Base-by-base conservation (phyloP, 2,113 vertebrate species). In the Rhabdomys dilectus region DNA sequence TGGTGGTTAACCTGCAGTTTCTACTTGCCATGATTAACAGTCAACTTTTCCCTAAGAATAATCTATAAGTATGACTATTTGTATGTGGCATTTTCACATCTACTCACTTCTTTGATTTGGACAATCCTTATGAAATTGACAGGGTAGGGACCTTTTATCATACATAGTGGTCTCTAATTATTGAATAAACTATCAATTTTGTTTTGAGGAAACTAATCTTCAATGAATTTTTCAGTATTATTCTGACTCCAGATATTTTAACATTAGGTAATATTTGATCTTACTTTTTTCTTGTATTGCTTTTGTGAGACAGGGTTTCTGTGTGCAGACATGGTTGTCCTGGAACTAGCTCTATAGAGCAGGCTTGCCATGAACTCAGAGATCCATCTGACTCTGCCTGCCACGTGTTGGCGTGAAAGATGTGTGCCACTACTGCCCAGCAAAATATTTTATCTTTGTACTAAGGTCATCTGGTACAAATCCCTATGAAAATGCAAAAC, bases 251-350 rank as follows among this genome's bases (percentile, higher is more conserved):
- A 81, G 48, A 85, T 68, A 80, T 11, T 56, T 91, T 88, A 62
- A 88, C 39, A 13, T 64, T 10, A 92, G 62, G 91, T 89, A 97
- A 93, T 90, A n/a, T 60, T 91, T 87, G 45, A 3, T 93, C 53
- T 87, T 91, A 68, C 13, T 16, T 34, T 68, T 68, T 34, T 6
- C 4, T 11, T 31, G 13, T 12, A 51, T 66, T 34, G 29, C 64
- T 66, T 34, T 64, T 34, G 34, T 66, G 64, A 34, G 64, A 15
- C 64, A 34, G 26, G 4, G 4, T 13, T 68, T 34, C 12, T 68
- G 13, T 68, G 31, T 68, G 31, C 36, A 36, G 66, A 7, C 31
- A 21, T 34, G 31, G 31, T 31, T 68, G 31, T 68, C 31, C 31
- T 68, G 13, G 31, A 36, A 68, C 66, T 68, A 68, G 66, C 31